Conservation (phyloP, 2,888 invertebrate species). For the Dynastes maya region DNA sequence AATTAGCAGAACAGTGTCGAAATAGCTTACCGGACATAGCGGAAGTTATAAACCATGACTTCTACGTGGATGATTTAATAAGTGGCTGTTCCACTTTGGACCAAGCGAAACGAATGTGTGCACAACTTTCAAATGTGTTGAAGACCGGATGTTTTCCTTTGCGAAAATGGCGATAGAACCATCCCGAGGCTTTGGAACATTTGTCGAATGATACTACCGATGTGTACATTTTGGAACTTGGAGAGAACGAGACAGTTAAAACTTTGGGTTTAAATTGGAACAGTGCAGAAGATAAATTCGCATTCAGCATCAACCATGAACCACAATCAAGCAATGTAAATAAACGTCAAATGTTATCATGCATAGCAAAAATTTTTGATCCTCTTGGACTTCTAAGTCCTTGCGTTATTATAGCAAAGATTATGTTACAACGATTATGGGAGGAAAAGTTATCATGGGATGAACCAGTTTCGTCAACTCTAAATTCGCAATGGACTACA, state of each 20-base stretch:
- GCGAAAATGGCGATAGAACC: background rate
- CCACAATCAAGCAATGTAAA: background rate
- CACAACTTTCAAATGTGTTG: background rate
- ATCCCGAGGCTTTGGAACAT: background rate
- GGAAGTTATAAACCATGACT: background rate
- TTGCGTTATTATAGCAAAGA: background rate
- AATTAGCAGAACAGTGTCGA: background rate
- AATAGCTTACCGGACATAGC: background rate
- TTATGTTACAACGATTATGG: background rate
- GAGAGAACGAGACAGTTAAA: background rate
- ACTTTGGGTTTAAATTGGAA: background rate
- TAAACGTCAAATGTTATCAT: background rate
- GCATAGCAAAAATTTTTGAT: background rate
- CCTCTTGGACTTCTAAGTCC: background rate
- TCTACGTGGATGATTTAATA: background rate
- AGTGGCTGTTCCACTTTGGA: background rate
- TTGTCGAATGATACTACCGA: background rate
- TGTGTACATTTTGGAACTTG: background rate
- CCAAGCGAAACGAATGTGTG: background rate
- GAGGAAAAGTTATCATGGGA: background rate
- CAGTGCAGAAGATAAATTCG: background rate
- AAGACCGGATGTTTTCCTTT: background rate
- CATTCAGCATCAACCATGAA: background rate
- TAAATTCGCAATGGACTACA: conserved; percentile 8
- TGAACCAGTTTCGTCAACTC: background rate